Evolutionary conservation across 2,797 vertebrate genomes (phyloP), one percentile per base, ranked within the genome.

Genomic region (Pipistrellus pipistrellus): DNA sequence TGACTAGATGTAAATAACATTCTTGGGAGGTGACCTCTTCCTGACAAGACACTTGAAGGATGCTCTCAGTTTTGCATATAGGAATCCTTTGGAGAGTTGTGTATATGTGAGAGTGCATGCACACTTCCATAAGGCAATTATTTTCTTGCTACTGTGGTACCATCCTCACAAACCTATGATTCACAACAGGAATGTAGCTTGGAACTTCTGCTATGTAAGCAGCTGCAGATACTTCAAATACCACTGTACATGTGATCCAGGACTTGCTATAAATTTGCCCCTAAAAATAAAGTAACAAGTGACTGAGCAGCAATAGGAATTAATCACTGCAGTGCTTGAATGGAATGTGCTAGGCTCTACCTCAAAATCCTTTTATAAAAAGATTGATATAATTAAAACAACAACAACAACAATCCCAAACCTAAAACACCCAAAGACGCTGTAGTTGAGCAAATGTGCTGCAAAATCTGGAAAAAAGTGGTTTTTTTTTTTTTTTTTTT

Each of bases 251-350:
- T 98, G 98, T 98, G 98, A 98, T 98, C 98, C 96, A 97, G 97
- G 97, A 98, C 98, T 98, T 98, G 97, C 98, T 98, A 98, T 98
- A 98, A 98, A 98, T 98, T 98, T 98, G 97, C 95, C 98, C 98
- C 98, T 98, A 98, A 98, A 98, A 98, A 98, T 98, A 98, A 98
- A 98, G 98, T 97, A 98, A 98, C 98, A 98, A 98, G 98, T 98
- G 98, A 98, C 98, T 97, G 98, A 98, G 97, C 97, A 98, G 98
- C 97, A 98, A 98, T 98, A 98, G 98, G 98, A 98, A 98, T 98
- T 98, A 98, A 98, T 98, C 97, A 92, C 92, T 38, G 97, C 97
- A 98, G 96, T 97, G 97, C 93, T 95, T 98, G 98, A 98, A 98
- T 98, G 98, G 98, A 98, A 98, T 98, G 98, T 97, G 64, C 97